Evolutionary conservation across 2,888 invertebrate species (phyloP), one percentile per base, ranked within the genome.

Genomic region (Lasioglossum villosulum): DNA sequence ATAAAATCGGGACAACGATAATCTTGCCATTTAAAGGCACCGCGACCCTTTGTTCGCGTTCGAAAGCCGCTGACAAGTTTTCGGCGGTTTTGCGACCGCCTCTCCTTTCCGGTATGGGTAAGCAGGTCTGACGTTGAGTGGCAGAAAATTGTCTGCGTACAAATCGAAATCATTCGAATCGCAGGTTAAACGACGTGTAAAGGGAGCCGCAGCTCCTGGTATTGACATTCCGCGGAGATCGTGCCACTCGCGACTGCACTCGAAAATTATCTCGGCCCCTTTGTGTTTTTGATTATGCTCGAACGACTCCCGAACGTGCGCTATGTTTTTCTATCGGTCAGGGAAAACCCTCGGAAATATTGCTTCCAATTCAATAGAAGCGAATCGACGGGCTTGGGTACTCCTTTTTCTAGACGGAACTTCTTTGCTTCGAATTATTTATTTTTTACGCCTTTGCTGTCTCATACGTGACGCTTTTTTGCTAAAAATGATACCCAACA

Each of bases 1-100:
- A 94, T 94, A 93, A 94, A 93, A 93, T 93, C 93, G 90, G 88
- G 86, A 92, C 91, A 90, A 94, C 92, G 92, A 92, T 93, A 93
- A 94, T 93, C 93, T 91, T 82, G 77, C 10, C 52, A 10, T 52
- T 52, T 52, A 23, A 52, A 23, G 52, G 52, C 52, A 52, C 48
- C 48, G 48, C 23, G 75, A 73, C n/a, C 71, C 79, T 89, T 92
- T 92, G 91, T 92, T 83, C 81, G 87, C 78, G 81, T 74, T 83
- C 81, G 30, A 87, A 84, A 85, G 81, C 89, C 77, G 82, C 89
- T 88, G 89, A 90, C 91, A 90, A 91, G 89, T 91, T 92, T 90
- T 84, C 71, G 78, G 83, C 77, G 80, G 86, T 88, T 84, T 87
- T 78, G 81, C 27, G 2, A 52, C 81, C 76, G 68, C 42, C 71